Base-by-base conservation (phyloP, 2,888 invertebrate species). In the Drosophila colorata region DNA sequence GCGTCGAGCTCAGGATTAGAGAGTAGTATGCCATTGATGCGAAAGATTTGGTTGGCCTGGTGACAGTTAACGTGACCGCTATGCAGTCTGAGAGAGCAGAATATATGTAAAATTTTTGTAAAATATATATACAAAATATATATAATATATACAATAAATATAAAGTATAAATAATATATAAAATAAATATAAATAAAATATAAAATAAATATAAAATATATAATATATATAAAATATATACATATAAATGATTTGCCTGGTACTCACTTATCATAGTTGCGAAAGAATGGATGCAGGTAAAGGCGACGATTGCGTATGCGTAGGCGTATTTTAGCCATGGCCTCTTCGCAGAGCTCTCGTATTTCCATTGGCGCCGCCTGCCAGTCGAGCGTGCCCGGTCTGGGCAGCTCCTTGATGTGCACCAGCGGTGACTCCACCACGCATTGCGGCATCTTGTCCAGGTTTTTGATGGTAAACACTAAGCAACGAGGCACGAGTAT, bases 1-100 rank as follows among this genome's bases (percentile, higher is more conserved):
- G 96, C 94, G 60, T 94, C 94, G 57, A 95, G 91, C 88, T 96
- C 96, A 80, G 94, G 94, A 47, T 94, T 93, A 0, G 95, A 93
- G 7, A 95, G 93, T 68, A 96, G 92, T 88, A 96, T 94, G 60
- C 95, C 95, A 79, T 95, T 94, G 20, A 94, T 94, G 51, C 94
- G 93, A 75, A 96, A 93, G 87, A 95, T 95, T 91, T 96, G 96
- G 49, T 95, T 94, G 91, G 96, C 94, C 91, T 95, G 95, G 61
- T 94, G 92, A 63, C 95, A 94, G 18, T 94, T 93, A 40, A 96
- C 95, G 92, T 96, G 95, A 0, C 96, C 96, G 90, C 94, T 95
- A 90, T 95, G 95, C 57, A 93, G 93, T 60, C 96, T 96, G 25
- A 0, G 9, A 2, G 8, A 41, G 18, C 0, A 16, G 4, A 2